These are phyloP conservation scores for Antechinus stuartii DNA, from an alignment of 2,113 vertebrate species.

Conservation along the genomic window DNA sequence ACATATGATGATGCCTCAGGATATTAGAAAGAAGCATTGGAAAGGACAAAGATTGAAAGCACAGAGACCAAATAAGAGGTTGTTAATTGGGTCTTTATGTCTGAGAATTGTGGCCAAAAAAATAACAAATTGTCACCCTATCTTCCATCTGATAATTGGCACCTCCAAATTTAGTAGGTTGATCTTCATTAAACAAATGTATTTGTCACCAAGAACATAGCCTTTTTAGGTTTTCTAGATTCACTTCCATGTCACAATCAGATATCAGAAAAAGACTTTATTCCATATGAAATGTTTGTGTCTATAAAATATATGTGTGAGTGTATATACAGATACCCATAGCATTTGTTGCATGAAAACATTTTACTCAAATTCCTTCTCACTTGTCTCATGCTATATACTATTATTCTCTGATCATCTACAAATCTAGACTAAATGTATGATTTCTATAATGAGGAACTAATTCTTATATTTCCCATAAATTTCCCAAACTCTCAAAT, in stretches of 20 bases:
- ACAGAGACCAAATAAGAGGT: background rate
- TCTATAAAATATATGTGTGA: background rate
- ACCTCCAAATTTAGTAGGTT: background rate
- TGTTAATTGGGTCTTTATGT: background rate
- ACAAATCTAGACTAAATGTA: conserved; percentile 46
- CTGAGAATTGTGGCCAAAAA: background rate
- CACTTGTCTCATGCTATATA: conserved; percentile 35
- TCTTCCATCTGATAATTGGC: background rate
- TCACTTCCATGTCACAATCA: background rate
- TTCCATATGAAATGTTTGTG: background rate
- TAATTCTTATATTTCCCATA: conserved; percentile 53
- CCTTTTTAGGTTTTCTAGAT: background rate
- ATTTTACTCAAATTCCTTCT: conserved; percentile 37
- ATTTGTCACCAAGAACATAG: background rate
- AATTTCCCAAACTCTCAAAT: conserved; percentile 33
- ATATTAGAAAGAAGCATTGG: background rate
- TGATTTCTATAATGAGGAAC: conserved; percentile 55
- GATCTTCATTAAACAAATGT: background rate
- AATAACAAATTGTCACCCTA: background rate
- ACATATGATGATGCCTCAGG: background rate
- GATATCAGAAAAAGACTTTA: background rate
- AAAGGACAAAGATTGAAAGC: background rate
- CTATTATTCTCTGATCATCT: conserved; percentile 42
- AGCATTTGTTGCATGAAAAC: background rate
- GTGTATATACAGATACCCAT: background rate